These are phyloP conservation scores for Colius striatus DNA, from an alignment of 2,113 vertebrate species.

Conservation along the genomic window DNA sequence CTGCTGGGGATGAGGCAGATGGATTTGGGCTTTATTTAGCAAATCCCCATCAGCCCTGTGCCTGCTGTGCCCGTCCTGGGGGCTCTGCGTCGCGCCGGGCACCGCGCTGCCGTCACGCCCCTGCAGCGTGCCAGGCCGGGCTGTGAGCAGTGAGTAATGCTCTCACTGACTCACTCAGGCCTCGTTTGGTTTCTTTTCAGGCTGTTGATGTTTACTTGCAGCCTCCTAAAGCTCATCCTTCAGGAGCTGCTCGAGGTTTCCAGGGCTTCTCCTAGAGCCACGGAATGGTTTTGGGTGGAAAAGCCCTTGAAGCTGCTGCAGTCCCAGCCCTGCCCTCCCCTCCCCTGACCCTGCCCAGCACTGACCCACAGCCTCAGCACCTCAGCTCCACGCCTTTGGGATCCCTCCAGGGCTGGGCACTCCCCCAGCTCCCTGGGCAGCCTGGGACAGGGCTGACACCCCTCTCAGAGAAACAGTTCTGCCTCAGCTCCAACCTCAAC, in stretches of 20 bases:
- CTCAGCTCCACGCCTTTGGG: too few relatives aligned
- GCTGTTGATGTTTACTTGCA: background rate
- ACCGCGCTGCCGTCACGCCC: constrained; percentile 46
- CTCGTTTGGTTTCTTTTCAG: background rate
- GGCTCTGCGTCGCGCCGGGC: background rate
- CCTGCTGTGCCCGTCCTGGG: background rate
- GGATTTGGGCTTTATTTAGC: constrained; percentile 73
- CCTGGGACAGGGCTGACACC: too few relatives aligned
- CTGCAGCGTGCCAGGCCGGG: constrained; percentile 21
- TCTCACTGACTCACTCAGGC: background rate
- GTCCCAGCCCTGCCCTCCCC: too few relatives aligned
- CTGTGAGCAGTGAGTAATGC: background rate
- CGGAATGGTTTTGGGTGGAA: too few relatives aligned
- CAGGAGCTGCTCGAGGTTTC: background rate
- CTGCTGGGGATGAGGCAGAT: background rate
- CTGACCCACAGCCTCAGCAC: too few relatives aligned
- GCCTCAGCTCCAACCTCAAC: too few relatives aligned
- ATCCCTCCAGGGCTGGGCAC: too few relatives aligned
- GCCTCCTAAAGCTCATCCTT: background rate
- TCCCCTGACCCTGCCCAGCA: too few relatives aligned
- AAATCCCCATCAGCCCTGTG: constrained; percentile 5
- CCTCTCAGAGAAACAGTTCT: too few relatives aligned
- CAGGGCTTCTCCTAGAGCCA: accelerated
- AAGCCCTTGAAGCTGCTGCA: too few relatives aligned
- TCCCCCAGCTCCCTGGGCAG: too few relatives aligned